A percentile compares a stretch with the other conserved stretches of the same genome.
Evolutionary conservation across 2,797 vertebrate species (phyloP).

Genomic region (Delichon dasypus): DNA sequence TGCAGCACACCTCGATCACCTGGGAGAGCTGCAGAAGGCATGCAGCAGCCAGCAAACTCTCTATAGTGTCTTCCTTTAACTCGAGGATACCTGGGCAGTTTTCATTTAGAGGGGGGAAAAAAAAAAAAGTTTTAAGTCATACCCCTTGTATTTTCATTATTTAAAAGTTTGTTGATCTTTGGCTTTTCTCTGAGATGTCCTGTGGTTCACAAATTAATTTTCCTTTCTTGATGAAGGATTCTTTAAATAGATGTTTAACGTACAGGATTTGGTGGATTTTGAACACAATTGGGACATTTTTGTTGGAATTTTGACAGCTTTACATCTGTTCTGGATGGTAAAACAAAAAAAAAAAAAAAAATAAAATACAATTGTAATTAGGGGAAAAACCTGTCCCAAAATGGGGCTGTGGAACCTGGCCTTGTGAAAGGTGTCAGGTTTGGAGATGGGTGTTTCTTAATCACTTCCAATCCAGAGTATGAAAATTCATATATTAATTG

Average conservation of each 20-base stretch:
- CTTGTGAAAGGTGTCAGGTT: rapidly evolving
- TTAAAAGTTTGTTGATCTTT: background rate
- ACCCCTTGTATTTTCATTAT: background rate
- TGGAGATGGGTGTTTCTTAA: no score
- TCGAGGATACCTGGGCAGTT: constrained; percentile 88
- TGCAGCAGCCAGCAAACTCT: constrained; percentile 94
- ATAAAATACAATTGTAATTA: background rate
- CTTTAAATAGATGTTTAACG: background rate
- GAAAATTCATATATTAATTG: background rate
- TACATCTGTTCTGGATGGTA: background rate
- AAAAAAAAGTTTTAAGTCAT: background rate
- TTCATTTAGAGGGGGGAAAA: background rate
- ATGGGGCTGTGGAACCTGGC: rapidly evolving
- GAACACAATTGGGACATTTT: background rate
- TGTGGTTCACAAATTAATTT: background rate
- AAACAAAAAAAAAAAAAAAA: background rate
- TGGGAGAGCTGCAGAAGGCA: constrained; percentile 97
- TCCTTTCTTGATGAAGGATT: background rate
- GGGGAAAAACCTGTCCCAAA: background rate
- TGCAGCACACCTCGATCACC: constrained; percentile 97
- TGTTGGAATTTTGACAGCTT: background rate
- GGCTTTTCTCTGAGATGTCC: background rate
- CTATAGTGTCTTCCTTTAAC: constrained; percentile 95
- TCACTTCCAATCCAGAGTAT: background rate
- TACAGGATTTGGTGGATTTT: background rate